Evolutionary conservation across 2,797 vertebrate genomes (phyloP).

Genomic region (Microctenopoma lineatum): DNA sequence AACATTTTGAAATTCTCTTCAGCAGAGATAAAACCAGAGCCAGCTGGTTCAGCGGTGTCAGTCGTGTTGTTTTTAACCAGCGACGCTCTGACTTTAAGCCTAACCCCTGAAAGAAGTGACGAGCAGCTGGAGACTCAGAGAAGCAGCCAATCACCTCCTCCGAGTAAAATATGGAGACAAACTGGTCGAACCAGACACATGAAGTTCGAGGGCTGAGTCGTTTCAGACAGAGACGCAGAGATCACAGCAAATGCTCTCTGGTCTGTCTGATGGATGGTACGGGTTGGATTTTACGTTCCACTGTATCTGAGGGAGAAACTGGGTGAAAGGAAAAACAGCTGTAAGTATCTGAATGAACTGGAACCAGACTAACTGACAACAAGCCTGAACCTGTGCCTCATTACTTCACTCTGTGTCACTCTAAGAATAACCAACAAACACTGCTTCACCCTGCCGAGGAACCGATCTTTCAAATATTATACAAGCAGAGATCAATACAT

Average conservation of each 20-base stretch:
- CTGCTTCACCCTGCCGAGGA: no score
- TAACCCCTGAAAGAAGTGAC: not conserved
- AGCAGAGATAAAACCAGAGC: no score
- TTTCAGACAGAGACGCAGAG: not conserved
- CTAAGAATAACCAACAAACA: no score
- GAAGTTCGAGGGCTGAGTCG: not conserved
- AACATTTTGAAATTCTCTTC: no score
- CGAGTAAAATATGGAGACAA: constrained; percentile 54
- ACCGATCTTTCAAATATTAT: no score
- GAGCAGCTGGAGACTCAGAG: constrained; percentile 2
- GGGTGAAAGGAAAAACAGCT: not conserved
- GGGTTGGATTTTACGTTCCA: not conserved
- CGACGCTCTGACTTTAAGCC: not conserved
- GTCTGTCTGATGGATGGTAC: not conserved
- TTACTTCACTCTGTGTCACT: no score
- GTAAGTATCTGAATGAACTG: constrained; percentile 42
- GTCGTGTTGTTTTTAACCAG: no score
- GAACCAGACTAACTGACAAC: not conserved
- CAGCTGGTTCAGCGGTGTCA: no score
- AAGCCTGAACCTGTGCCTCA: constrained; percentile 7
- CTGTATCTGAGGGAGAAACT: not conserved
- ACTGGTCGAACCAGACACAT: constrained; percentile 61
- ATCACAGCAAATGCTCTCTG: not conserved
- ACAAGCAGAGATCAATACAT: no score
- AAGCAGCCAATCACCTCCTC: constrained; percentile 34